These are phyloP conservation scores for Armadillidium nasatum DNA, from an alignment of 1,140 invertebrate genomes.

Conservation along the genomic window DNA sequence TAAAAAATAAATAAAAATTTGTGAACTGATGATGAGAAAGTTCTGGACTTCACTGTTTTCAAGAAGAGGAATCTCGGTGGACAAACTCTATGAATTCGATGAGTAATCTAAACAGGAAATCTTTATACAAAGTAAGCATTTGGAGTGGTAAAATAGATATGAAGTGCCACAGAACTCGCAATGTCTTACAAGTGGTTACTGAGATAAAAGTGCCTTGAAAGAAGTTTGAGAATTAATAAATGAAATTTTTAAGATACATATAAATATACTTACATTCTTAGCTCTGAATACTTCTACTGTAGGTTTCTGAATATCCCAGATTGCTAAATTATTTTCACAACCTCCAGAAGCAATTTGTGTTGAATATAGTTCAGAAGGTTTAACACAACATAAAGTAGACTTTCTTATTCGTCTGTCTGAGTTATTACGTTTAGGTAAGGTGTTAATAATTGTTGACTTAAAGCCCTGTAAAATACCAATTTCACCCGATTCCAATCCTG, in stretches of 20 bases:
- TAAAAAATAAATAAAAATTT: too few species aligned
- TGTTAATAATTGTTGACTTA: neutral
- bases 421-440: neutral
- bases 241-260: neutral
- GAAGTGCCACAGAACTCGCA: neutral
- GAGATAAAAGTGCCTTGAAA: neutral
- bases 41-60: too few species aligned
- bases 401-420: neutral
- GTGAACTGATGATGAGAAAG: too few species aligned
- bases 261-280: constrained; percentile 65
- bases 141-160: neutral
- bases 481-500: neutral
- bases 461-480: neutral
- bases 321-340: constrained; percentile 66
- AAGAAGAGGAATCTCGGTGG: too few species aligned
- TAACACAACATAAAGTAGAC: neutral
- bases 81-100: too few species aligned
- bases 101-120: too few species aligned
- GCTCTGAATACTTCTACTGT: constrained; percentile 58
- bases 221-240: neutral
- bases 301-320: constrained; percentile 62
- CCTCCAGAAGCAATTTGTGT: constrained; percentile 62
- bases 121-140: too few species aligned
- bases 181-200: too few species aligned
- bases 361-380: neutral